phyloP scores from a whole-genome alignment of 2,113 vertebrate genomes.

The Nycticebus coucang region DNA sequence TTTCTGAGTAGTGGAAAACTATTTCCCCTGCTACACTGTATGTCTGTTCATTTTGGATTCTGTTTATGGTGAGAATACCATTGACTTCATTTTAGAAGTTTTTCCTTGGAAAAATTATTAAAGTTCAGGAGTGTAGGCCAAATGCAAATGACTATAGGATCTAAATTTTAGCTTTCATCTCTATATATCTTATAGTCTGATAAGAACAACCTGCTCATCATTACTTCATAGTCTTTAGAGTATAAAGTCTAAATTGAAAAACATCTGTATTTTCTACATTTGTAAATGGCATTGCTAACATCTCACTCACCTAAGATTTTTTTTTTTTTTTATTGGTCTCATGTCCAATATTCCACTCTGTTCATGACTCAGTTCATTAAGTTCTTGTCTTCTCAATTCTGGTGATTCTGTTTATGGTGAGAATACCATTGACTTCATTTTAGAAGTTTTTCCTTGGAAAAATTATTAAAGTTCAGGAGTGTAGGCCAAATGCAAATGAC shows the following conservation, averaged over 20 bases:
- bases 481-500: not conserved
- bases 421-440: not conserved
- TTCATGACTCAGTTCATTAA: not conserved
- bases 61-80: not conserved
- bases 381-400: not conserved
- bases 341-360: not conserved
- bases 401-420: not conserved
- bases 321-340: not conserved
- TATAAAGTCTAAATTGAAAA: not conserved
- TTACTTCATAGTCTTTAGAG: not conserved
- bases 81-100: not conserved
- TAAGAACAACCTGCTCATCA: accelerated
- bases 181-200: no score
- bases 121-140: not conserved
- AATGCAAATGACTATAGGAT: not conserved
- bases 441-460: not conserved
- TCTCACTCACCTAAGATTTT: not conserved
- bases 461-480: not conserved
- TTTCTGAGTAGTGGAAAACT: not conserved
- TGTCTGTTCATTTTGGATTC: not conserved
- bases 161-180: not conserved
- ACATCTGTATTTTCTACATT: not conserved
- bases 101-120: not conserved
- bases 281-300: not conserved
- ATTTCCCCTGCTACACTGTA: not conserved